Evolutionary conservation across 1,140 invertebrate species (phyloP).

Genomic region (Leptinotarsa undecemlineata): DNA sequence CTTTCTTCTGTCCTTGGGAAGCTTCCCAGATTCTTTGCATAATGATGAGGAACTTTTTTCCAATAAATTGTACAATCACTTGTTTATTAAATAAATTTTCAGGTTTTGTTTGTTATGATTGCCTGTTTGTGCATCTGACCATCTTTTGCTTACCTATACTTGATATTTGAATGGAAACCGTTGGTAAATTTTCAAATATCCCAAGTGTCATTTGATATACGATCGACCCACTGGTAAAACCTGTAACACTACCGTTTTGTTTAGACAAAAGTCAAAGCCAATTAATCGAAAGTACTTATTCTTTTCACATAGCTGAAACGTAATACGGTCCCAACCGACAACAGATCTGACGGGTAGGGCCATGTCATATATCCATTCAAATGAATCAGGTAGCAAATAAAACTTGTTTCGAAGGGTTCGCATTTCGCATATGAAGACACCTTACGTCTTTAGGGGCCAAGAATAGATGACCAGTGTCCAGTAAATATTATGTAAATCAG

Average conservation of each 20-base stretch:
- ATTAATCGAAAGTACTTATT: background rate
- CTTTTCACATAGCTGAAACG: constrained; percentile 1
- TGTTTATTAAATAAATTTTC: background rate
- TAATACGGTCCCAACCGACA: background rate
- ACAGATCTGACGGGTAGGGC: background rate
- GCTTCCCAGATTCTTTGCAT: too few relatives aligned
- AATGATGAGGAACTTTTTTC: too few relatives aligned
- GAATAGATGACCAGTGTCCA: constrained; percentile 46
- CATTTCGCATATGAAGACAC: constrained; percentile 26
- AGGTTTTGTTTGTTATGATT: background rate
- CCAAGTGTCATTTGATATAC: background rate
- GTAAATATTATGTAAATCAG: constrained; percentile 48
- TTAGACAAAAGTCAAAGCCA: background rate
- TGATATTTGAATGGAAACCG: too few relatives aligned
- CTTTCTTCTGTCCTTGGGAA: too few relatives aligned
- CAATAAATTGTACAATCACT: too few relatives aligned
- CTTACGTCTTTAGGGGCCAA: constrained; percentile 20
- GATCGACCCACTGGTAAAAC: background rate
- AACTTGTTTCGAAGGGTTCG: constrained; percentile 28
- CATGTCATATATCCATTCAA: constrained; percentile 13
- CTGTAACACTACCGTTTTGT: background rate
- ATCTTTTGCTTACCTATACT: too few relatives aligned
- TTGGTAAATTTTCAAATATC: too few relatives aligned
- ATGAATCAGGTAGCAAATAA: constrained; percentile 23
- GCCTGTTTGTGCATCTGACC: background rate